phyloP scores from a whole-genome alignment of 2,797 vertebrate genomes.

The Tapirus indicus region DNA sequence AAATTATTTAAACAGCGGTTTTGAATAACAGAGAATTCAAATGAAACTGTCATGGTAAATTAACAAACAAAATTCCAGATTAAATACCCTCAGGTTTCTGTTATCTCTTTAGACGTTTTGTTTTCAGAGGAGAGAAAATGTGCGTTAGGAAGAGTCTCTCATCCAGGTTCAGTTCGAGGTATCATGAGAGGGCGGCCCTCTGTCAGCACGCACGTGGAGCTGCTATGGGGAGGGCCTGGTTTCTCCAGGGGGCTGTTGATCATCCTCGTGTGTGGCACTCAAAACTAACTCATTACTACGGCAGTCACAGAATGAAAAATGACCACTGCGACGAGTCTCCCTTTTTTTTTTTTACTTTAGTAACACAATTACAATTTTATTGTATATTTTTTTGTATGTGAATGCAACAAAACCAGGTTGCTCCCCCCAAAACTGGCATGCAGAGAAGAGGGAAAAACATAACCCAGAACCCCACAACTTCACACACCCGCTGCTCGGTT shows the following conservation, averaged over 20 bases:
- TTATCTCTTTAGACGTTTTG: neutral
- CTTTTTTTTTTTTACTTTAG: constrained; percentile 36
- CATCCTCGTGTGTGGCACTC: neutral
- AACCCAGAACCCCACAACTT: neutral
- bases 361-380: neutral
- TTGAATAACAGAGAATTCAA: constrained; percentile 7
- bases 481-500: neutral
- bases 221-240: too few species aligned
- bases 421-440: neutral
- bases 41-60: neutral
- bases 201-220: too few species aligned
- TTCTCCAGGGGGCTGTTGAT: neutral
- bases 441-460: constrained; percentile 2
- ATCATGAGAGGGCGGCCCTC: neutral
- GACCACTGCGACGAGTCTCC: neutral
- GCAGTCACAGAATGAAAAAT: constrained; percentile 52
- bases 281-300: constrained; percentile 50
- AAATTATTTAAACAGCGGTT: neutral
- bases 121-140: constrained; percentile 1
- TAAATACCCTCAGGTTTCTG: neutral
- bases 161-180: neutral
- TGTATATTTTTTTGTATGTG: neutral
- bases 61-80: neutral
- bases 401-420: neutral
- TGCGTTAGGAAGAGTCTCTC: neutral